Evolutionary conservation across 2,888 invertebrate genomes (phyloP), one percentile per base, ranked within the genome.

Genomic region (Tetanocera ferruginea): DNA sequence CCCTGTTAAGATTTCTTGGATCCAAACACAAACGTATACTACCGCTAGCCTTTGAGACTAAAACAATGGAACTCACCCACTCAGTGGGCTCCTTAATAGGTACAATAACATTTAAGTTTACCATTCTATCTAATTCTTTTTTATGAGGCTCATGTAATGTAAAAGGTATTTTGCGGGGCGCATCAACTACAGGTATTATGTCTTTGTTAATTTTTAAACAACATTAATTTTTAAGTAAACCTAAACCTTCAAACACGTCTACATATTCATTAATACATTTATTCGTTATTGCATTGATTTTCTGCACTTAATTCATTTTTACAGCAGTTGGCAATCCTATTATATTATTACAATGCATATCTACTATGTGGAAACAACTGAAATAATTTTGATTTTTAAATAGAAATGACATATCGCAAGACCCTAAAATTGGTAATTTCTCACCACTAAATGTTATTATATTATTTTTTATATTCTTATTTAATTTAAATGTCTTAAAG

Each of bases 1-100:
- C 80, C 52, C 76, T 80, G 74, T 79, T 81, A 19, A 81, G 67
- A 73, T 80, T 80, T 78, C 80, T 64, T 17, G 82, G 80, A 64
- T 82, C 82, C 51, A 80, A 62, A 74, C 80, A 81, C 14, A 79
- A 0, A 3, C 77, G 34, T 55, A 79, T 67, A 19, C 49, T 80
- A 25, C 79, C 81, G 72, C 80, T 81, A 14, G 79, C 69, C 71
- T 80, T 80, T 43, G 80, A 80, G n/a, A n/a, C n/a, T n/a, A n/a
- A n/a, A n/a, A n/a, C n/a, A n/a, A n/a, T n/a, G n/a, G n/a, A n/a
- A n/a, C n/a, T n/a, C n/a, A n/a, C n/a, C n/a, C n/a, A n/a, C n/a
- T n/a, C n/a, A n/a, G n/a, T n/a, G n/a, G n/a, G n/a, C n/a, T n/a
- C n/a, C n/a, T n/a, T n/a, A n/a, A n/a, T n/a, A n/a, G n/a, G n/a